Evolutionary conservation across 1,140 invertebrate species (phyloP), one percentile per base, ranked within the genome.

Genomic region (Macrosteles quadrilineatus): DNA sequence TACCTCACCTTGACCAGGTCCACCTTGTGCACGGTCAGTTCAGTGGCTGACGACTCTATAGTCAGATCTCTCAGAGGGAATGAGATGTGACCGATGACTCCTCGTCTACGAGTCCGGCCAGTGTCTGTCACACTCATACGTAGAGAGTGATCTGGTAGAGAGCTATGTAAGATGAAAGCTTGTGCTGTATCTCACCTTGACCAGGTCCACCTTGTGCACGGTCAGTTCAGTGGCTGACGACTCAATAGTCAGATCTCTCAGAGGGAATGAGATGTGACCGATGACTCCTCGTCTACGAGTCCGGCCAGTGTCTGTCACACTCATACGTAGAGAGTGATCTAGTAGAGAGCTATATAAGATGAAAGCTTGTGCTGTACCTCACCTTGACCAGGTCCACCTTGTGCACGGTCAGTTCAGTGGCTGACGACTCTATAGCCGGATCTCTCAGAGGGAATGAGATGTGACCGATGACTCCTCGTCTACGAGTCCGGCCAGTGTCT

Each of bases 91-190:
- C 91, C 91, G 30, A 93, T 86, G 50, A 89, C 84, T 62, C 86
- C 83, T 73, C 88, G 86, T 64, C 86, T 83, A 69, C 88, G 88
- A 45, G 87, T 85, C 25, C 89, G 79, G 2, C 91, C 90, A 6
- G 86, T 84, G 77, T 93, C 91, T 74, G 87, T 83, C 1, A 92
- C 86, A 1, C 87, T 90, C 47, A 92, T 78, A 77, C 90, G 91
- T 63, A 93, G 80, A 0, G 86, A 86, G 21, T 91, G 84, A 66
- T 89, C 87, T 29, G 86, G 83, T 69, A 91, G 79, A n/a, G n/a
- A n/a, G n/a, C n/a, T n/a, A n/a, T n/a, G n/a, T n/a, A n/a, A n/a
- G n/a, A n/a, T n/a, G n/a, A n/a, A n/a, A n/a, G n/a, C n/a, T n/a
- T n/a, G n/a, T n/a, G n/a, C n/a, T n/a, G n/a, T n/a, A n/a, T 3